Conservation (phyloP, 2,113 vertebrate species). For the Dromiciops gliroides region DNA sequence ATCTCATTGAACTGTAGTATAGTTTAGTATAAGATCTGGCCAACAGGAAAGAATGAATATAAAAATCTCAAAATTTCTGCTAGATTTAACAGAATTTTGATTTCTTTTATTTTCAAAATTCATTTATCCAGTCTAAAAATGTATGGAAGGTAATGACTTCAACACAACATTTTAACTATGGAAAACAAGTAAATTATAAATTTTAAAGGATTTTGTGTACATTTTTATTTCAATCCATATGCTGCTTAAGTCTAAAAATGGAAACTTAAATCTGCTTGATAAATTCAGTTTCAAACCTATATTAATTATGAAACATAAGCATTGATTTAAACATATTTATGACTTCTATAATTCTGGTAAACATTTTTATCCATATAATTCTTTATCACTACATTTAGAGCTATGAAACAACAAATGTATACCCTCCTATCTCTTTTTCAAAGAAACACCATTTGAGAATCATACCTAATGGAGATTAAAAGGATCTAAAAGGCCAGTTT, state of each 20-base stretch:
- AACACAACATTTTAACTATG: neutral
- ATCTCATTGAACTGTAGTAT: neutral
- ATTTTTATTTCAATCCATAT: neutral
- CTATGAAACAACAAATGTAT: neutral
- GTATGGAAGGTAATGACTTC: neutral
- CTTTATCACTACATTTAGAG: neutral
- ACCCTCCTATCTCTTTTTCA: slow-evolving; percentile 8
- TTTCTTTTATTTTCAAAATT: neutral
- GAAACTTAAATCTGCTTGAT: neutral
- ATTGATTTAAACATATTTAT: neutral
- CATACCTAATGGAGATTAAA: neutral
- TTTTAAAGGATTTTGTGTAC: neutral
- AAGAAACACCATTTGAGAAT: neutral
- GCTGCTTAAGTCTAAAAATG: neutral
- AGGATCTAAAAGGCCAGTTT: neutral
- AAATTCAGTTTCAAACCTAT: neutral
- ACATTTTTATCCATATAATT: neutral
- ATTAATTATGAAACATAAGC: slow-evolving; percentile 4
- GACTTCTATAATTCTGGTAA: neutral
- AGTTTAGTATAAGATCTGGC: neutral
- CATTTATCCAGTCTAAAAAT: neutral
- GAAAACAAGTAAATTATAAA: neutral
- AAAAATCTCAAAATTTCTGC: neutral
- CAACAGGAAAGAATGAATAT: neutral
- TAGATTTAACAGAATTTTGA: neutral